A percentile compares a stretch with the other conserved stretches of the same genome.
Evolutionary conservation across 2,888 invertebrate species (phyloP).

Genomic region (Argyra leucocephala): DNA sequence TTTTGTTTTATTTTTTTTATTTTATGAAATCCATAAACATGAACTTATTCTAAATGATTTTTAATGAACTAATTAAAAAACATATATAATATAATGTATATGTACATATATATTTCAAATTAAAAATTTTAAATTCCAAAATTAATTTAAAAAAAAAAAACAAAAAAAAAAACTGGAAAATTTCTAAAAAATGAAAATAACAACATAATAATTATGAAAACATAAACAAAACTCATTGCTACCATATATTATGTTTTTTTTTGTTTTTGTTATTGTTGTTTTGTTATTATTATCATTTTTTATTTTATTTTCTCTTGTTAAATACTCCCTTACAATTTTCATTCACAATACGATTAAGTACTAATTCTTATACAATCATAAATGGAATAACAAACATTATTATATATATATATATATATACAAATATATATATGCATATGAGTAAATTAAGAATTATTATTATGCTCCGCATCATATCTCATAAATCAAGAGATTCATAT

Average conservation of each 20-base stretch:
- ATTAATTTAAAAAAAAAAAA: background rate
- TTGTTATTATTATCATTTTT: background rate
- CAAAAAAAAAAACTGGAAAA: background rate
- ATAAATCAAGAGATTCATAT: slow-evolving; percentile 10
- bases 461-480: background rate
- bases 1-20: background rate
- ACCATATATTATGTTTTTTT: background rate
- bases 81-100: no score
- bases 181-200: no score
- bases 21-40: background rate
- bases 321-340: no score
- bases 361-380: no score
- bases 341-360: no score
- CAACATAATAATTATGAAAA: background rate
- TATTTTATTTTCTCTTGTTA: background rate
- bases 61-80: background rate
- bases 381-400: no score
- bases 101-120: no score
- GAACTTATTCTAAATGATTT: background rate
- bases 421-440: no score
- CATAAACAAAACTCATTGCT: background rate
- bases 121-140: no score
- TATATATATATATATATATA: no score
- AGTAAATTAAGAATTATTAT: background rate
- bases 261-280: no score